These are phyloP conservation scores for Candoia aspera DNA, from an alignment of 2,113 vertebrate species.

Conservation along the genomic window DNA sequence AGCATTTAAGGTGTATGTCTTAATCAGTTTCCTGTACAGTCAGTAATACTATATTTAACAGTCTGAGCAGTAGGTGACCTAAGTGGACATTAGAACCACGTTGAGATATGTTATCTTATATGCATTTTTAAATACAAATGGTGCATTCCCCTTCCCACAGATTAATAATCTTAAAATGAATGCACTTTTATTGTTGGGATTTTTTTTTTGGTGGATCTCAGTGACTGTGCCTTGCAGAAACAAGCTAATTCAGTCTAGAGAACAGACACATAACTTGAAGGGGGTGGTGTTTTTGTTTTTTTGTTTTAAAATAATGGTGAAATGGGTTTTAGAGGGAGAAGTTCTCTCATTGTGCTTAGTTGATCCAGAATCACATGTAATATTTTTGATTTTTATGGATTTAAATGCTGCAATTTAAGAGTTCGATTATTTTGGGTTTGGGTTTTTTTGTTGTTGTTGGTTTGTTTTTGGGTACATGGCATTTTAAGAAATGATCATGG, in stretches of 20 bases:
- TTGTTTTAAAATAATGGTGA: slow-evolving; percentile 63
- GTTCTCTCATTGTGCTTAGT: slow-evolving; percentile 60
- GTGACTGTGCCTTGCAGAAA: slow-evolving; percentile 34
- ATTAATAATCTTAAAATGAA: slow-evolving; percentile 55
- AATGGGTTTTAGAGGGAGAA: slow-evolving; percentile 61
- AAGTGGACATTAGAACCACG: slow-evolving; percentile 65
- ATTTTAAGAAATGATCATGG: slow-evolving; percentile 37
- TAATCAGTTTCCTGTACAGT: slow-evolving; percentile 83
- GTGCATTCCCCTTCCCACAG: slow-evolving; percentile 35
- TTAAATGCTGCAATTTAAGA: slow-evolving; percentile 58
- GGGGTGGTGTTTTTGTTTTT: slow-evolving; percentile 34
- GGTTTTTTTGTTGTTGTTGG: neutral
- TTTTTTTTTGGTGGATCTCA: slow-evolving; percentile 33
- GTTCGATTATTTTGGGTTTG: neutral
- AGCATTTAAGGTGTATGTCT: slow-evolving; percentile 84
- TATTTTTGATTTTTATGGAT: slow-evolving; percentile 60
- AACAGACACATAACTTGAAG: slow-evolving; percentile 71
- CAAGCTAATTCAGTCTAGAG: slow-evolving; percentile 56
- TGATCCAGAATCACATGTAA: slow-evolving; percentile 60
- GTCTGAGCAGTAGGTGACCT: slow-evolving; percentile 72
- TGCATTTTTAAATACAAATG: slow-evolving; percentile 29
- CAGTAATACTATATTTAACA: slow-evolving; percentile 79
- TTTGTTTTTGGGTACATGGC: slow-evolving; percentile 12
- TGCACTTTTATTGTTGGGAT: slow-evolving; percentile 44
- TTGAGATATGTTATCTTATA: slow-evolving; percentile 60